Evolutionary conservation across 2,797 vertebrate species (phyloP).

Genomic region (Phataginus tetradactyla): DNA sequence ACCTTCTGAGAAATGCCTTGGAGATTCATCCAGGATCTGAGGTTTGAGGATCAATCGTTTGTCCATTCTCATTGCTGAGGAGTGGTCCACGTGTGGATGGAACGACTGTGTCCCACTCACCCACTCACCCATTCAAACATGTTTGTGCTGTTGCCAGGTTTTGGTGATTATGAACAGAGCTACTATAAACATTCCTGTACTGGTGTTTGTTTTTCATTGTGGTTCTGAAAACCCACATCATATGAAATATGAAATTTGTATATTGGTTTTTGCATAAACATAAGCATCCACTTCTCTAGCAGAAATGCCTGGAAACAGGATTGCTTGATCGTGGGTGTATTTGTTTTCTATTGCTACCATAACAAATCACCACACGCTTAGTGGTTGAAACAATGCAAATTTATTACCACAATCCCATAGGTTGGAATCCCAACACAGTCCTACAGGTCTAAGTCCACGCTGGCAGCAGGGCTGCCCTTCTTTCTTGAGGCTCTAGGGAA

Average conservation of each 20-base stretch:
- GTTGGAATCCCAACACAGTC: neutral
- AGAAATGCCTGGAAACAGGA: neutral
- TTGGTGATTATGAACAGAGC: neutral
- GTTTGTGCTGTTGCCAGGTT: neutral
- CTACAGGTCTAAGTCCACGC: neutral
- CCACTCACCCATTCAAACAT: neutral
- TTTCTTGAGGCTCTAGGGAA: neutral
- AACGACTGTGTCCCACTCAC: neutral
- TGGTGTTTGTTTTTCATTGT: neutral
- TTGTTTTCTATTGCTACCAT: neutral
- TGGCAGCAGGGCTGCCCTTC: neutral
- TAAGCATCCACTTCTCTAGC: neutral
- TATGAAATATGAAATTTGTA: neutral
- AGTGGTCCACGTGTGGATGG: neutral
- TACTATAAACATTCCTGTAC: neutral
- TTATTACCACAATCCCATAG: neutral
- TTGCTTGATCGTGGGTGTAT: neutral
- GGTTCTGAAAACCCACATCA: neutral
- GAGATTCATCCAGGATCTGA: neutral
- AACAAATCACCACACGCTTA: neutral
- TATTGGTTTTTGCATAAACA: neutral
- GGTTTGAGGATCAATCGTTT: neutral
- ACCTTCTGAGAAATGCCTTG: neutral
- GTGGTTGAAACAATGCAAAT: neutral
- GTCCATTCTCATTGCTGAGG: neutral